Percentiles rank a stretch among this genome's conserved stretches.
These are phyloP conservation scores for Lacerta viridis DNA, from an alignment of 2,797 vertebrate species.

Conservation along the genomic window DNA sequence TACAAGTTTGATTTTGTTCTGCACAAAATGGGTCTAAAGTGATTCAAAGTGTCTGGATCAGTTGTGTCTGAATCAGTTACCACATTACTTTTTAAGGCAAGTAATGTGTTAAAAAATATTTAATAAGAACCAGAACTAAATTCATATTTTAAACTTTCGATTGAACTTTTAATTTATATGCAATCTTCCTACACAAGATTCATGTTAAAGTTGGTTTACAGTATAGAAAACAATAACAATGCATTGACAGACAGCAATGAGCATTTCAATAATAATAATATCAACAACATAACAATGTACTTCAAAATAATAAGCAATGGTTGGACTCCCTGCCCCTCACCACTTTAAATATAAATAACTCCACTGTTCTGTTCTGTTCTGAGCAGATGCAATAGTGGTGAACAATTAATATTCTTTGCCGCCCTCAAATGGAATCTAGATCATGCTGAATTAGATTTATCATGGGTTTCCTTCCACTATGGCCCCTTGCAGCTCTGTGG, in stretches of 20 bases:
- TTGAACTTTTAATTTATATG: neutral
- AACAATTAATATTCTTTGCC: neutral
- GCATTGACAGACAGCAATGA: neutral
- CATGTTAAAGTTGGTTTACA: neutral
- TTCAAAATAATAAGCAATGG: neutral
- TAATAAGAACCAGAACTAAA: neutral
- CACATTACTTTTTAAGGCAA: neutral
- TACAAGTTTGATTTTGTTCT: neutral
- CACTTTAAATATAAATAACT: conserved; percentile 1
- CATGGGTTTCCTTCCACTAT: neutral
- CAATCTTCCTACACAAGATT: neutral
- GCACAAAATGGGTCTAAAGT: neutral
- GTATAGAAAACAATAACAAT: no score
- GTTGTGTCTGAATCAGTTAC: neutral
- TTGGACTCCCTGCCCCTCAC: neutral
- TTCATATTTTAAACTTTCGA: neutral
- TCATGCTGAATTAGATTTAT: neutral
- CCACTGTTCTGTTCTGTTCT: neutral
- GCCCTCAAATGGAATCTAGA: neutral
- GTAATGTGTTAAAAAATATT: neutral
- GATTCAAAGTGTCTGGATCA: neutral
- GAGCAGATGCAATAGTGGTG: neutral
- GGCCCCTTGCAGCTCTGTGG: neutral
- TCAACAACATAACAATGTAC: neutral
- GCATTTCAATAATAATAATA: neutral